Evolutionary conservation across 2,888 invertebrate species (phyloP), one percentile per base, ranked within the genome.

Genomic region (Caradrina kadenii): DNA sequence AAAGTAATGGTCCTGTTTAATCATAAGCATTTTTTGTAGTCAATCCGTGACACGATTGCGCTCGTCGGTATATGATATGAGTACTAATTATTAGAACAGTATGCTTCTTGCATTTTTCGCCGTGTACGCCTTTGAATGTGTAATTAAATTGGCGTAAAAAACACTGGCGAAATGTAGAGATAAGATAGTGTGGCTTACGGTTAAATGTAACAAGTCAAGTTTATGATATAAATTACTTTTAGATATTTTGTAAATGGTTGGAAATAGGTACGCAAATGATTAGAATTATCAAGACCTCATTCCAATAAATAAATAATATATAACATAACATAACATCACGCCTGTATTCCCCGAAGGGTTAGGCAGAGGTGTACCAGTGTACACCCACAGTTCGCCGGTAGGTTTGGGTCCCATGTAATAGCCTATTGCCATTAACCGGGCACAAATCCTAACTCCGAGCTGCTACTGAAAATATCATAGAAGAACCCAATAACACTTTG

Each of bases 11-110:
- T 80, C 63, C 59, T 76, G 82, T 76, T 82, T 82, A 86, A 87
- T 82, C 84, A 83, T 86, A 81, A 69, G 56, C 69, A 83, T 87
- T 87, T 81, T 88, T 88, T 90, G 85, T 86, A 86, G 82, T 79
- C 81, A 82, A 85, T 86, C 88, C 88, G 88, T 90, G 89, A 88
- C 88, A 87, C 68, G 80, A 85, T 88, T 89, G 84, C 87, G 80
- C 87, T 86, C 82, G 84, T 85, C 54, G 80, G 82, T 81, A 79
- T 82, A 83, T 79, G 77, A 84, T 85, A 84, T 83, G 82, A 45
- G 72, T 84, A 75, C 79, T 73, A 80, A 78, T 78, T 75, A 70
- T 49, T 70, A 56, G 66, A 64, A 78, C 79, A 75, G 75, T 63
- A 69, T 62, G 60, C 53, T 61, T 50, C 50, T 17, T 75, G 66